Conservation (phyloP, 2,113 vertebrate species). For the Pao palembangensis region DNA sequence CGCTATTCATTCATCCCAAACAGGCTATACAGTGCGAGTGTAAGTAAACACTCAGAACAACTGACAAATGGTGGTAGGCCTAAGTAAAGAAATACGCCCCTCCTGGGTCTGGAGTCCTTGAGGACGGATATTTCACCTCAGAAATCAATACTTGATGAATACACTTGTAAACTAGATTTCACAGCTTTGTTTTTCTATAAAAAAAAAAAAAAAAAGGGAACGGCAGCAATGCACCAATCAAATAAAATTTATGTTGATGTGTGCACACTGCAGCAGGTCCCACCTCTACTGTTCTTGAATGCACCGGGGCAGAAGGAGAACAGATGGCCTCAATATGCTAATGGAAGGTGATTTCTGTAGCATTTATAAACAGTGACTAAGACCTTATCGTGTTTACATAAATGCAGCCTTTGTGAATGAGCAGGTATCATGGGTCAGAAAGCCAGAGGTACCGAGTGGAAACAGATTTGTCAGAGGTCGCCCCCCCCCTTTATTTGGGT, state of each 20-base stretch:
- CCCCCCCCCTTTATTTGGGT: background rate
- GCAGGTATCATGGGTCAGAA: background rate
- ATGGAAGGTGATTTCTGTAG: slow-evolving; percentile 9
- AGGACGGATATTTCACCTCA: no score
- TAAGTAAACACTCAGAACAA: no score
- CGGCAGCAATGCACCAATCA: background rate
- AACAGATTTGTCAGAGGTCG: background rate
- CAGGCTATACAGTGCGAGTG: no score
- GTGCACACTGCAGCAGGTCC: slow-evolving; percentile 2
- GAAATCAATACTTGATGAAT: no score
- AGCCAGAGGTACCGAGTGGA: background rate
- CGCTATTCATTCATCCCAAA: slow-evolving; percentile 15
- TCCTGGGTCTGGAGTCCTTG: no score
- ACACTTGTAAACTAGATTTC: no score
- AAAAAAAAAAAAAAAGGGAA: no score
- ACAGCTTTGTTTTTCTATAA: no score
- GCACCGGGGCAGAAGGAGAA: slow-evolving; percentile 28
- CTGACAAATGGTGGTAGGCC: no score
- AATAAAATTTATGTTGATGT: background rate
- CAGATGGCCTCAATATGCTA: slow-evolving; percentile 67
- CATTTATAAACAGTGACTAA: slow-evolving; percentile 33
- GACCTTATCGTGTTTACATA: slow-evolving; percentile 18
- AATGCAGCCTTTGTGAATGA: slow-evolving; percentile 11
- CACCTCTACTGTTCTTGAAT: slow-evolving; percentile 31
- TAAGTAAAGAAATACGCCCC: no score